These are phyloP conservation scores for Papilio demoleus DNA, from an alignment of 2,888 invertebrate species.

Conservation along the genomic window DNA sequence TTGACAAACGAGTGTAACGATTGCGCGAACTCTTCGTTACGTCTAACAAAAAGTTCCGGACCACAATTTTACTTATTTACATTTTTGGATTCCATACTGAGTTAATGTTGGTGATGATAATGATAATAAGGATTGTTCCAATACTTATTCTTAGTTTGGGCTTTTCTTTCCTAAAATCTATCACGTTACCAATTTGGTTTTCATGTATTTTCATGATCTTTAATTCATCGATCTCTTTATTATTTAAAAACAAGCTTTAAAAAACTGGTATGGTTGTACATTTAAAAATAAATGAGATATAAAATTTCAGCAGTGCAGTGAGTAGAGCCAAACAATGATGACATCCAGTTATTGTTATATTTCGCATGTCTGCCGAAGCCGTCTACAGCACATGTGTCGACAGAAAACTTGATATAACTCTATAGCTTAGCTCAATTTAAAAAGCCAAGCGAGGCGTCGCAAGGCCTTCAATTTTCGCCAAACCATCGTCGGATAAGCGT, in stretches of 20 bases:
- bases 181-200: no score
- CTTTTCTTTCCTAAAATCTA: no score
- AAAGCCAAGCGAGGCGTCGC: constrained; percentile 52
- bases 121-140: no score
- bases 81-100: not conserved
- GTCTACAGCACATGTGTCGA: constrained; percentile 4
- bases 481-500: constrained; percentile 68
- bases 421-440: constrained; percentile 46
- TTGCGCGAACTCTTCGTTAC: constrained; percentile 22
- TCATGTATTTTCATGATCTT: no score
- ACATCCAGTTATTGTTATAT: not conserved
- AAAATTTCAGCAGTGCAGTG: not conserved
- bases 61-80: constrained; percentile 3
- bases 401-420: constrained; percentile 44
- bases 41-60: not conserved
- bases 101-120: no score
- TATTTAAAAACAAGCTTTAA: not conserved
- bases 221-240: not conserved
- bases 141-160: no score
- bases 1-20: constrained; percentile 44
- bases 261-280: not conserved
- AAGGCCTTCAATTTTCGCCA: constrained; percentile 72
- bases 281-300: not conserved
- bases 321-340: not conserved
- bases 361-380: not conserved